Percentiles rank a stretch among this genome's conserved stretches.
Evolutionary conservation across 1,140 invertebrate genomes (phyloP).

Genomic region (Drosophila eugracilis): DNA sequence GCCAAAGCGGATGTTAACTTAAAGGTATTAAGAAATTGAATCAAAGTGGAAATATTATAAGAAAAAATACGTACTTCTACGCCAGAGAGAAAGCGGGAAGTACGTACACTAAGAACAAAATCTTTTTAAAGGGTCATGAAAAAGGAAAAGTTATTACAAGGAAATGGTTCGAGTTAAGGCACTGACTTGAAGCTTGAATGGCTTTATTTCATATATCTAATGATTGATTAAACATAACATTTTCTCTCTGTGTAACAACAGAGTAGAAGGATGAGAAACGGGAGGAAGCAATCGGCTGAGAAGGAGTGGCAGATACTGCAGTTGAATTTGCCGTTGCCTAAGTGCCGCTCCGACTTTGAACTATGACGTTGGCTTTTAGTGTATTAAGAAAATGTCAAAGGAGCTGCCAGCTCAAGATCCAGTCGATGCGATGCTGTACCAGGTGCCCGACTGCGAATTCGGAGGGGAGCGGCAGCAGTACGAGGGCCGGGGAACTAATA

Average conservation of each 20-base stretch:
- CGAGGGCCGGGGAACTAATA: slow-evolving; percentile 52
- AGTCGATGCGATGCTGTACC: slow-evolving; percentile 42
- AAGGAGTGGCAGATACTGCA: slow-evolving; percentile 48
- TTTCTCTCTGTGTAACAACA: background rate
- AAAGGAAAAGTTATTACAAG: too few species aligned
- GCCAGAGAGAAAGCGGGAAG: slow-evolving; percentile 4
- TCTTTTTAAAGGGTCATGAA: background rate
- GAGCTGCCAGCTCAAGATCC: slow-evolving; percentile 21
- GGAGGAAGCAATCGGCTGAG: background rate
- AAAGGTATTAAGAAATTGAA: slow-evolving; percentile 83
- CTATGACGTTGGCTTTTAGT: slow-evolving; percentile 80
- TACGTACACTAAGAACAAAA: slow-evolving; percentile 1
- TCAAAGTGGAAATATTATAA: slow-evolving; percentile 78
- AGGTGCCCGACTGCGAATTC: slow-evolving; percentile 29
- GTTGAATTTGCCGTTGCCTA: slow-evolving; percentile 62
- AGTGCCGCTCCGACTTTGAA: slow-evolving; percentile 73
- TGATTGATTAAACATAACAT: too few species aligned
- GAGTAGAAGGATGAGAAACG: slow-evolving; percentile 6
- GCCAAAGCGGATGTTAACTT: slow-evolving; percentile 80
- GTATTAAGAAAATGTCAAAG: slow-evolving; percentile 72
- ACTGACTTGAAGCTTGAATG: too few species aligned
- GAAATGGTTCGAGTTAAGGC: too few species aligned
- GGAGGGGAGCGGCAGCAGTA: background rate
- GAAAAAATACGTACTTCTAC: slow-evolving; percentile 26
- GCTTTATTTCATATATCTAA: too few species aligned